phyloP scores from a whole-genome alignment of 2,888 invertebrate species.

The Conops quadrifasciatus region DNA sequence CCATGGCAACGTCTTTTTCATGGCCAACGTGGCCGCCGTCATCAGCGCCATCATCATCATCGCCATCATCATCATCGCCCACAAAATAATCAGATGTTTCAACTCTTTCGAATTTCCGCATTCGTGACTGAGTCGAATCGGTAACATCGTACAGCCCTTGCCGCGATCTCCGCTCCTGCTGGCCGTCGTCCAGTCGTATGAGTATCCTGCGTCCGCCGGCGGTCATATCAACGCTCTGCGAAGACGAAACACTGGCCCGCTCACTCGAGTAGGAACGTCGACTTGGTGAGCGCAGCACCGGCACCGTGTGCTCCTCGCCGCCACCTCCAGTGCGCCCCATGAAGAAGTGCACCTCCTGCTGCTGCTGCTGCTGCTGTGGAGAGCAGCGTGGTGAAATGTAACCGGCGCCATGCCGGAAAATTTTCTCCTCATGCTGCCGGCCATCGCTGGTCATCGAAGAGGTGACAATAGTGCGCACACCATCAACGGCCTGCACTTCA shows the following conservation, averaged over 20 bases:
- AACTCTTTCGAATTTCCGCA: constrained; percentile 46
- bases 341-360: constrained; percentile 65
- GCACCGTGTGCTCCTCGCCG: constrained; percentile 45
- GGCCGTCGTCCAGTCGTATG: constrained; percentile 58
- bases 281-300: constrained; percentile 47
- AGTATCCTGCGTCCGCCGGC: constrained; percentile 59
- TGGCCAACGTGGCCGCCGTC: constrained; percentile 41
- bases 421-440: constrained; percentile 57
- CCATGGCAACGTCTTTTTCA: constrained; percentile 48
- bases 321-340: constrained; percentile 66
- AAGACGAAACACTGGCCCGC: constrained; percentile 56
- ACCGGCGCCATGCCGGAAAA: constrained; percentile 59
- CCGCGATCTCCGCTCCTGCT: constrained; percentile 41
- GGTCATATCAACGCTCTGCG: constrained; percentile 57
- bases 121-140: constrained; percentile 53
- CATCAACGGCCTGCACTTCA: constrained; percentile 67
- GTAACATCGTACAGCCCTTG: constrained; percentile 50
- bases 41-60: constrained; percentile 18
- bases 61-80: constrained; percentile 24
- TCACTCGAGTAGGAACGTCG: constrained; percentile 54
- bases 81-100: constrained; percentile 24
- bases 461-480: constrained; percentile 62
- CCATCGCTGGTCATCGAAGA: constrained; percentile 59
- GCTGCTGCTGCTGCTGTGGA: constrained; percentile 49
- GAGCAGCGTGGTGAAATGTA: constrained; percentile 57